Evolutionary conservation across 2,797 vertebrate genomes (phyloP).

Genomic region (Cyclura pinguis): DNA sequence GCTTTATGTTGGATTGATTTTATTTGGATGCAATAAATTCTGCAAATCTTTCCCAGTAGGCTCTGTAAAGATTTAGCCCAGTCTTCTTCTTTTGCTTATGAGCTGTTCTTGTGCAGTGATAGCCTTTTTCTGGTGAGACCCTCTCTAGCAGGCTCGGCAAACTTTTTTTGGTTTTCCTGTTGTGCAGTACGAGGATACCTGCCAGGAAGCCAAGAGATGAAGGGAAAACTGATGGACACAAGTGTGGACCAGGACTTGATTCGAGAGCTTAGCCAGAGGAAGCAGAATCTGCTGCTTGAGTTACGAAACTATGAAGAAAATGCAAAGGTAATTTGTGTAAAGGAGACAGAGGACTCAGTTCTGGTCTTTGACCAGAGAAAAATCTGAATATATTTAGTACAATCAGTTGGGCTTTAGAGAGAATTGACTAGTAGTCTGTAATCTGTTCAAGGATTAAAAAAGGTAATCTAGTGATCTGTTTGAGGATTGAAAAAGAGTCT

Average conservation of each 20-base stretch:
- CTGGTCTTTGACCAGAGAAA: not conserved
- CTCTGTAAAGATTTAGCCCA: not conserved
- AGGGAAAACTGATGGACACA: conserved; percentile 91
- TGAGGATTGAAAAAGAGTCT: not conserved
- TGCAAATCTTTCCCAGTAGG: not conserved
- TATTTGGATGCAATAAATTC: not conserved
- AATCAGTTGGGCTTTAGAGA: not conserved
- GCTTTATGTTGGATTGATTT: not conserved
- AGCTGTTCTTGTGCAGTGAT: not conserved
- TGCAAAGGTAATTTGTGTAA: conserved; percentile 83
- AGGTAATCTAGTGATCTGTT: not conserved
- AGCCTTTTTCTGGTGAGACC: not conserved
- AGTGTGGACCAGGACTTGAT: conserved; percentile 93
- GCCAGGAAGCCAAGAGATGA: conserved; percentile 90
- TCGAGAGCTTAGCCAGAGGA: conserved; percentile 95
- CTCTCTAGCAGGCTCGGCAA: not conserved
- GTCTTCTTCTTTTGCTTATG: not conserved
- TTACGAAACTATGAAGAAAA: conserved; percentile 95
- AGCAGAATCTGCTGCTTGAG: conserved; percentile 94
- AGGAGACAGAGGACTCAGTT: not conserved
- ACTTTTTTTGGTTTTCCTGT: conserved; percentile 41
- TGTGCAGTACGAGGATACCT: conserved; percentile 93
- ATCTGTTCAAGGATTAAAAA: not conserved
- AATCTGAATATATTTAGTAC: not conserved
- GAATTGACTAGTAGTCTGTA: not conserved